Base-by-base conservation (phyloP, 2,888 invertebrate genomes). In the Unio delphinus region DNA sequence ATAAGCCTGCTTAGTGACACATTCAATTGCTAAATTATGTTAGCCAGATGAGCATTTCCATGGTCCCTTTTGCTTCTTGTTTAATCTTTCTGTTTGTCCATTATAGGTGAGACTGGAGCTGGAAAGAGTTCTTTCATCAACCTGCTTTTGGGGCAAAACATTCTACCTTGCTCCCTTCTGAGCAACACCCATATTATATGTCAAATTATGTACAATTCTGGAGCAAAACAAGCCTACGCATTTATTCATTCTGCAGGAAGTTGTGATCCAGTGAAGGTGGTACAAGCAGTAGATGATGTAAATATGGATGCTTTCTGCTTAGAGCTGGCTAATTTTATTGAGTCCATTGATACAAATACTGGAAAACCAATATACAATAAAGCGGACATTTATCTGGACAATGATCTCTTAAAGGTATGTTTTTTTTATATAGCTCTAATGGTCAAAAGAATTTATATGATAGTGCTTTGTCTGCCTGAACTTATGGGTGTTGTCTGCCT, bases 41-140 rank as follows among this genome's bases (percentile, higher is more conserved):
- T 11, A 45, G 45, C 45, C 45, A 45, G 45, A 45, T 11, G 11
- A 45, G 45, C 45, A 45, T 3, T 45, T 11, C 15, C 11, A 45
- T 45, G 45, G 3, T 15, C 45, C 11, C 45, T 45, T 45, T 3
- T 3, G 45, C 45, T 15, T 45, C 45, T 45, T 45, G n/a, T 28
- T 20, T 23, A 15, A 15, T 56, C 55, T 30, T 56, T 23, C 28
- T 59, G 3, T 54, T 18, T 65, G 70, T 30, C 30, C 73, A 11
- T 66, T 69, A 18, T 55, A 79, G 84, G 84, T 30, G 84, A 84
- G 65, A 81, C 82, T 26, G 81, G 80, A 11, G 76, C 84, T 20
- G 84, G 84, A 11, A 84, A 84, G 61, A 82, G 81, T 28, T 79
- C 80, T 18, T 81, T 84, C 57, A 80, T 84, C 62, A 84, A 84